These are phyloP conservation scores for Caenorhabditis afra DNA, from an alignment of 2,888 invertebrate species.

Conservation along the genomic window DNA sequence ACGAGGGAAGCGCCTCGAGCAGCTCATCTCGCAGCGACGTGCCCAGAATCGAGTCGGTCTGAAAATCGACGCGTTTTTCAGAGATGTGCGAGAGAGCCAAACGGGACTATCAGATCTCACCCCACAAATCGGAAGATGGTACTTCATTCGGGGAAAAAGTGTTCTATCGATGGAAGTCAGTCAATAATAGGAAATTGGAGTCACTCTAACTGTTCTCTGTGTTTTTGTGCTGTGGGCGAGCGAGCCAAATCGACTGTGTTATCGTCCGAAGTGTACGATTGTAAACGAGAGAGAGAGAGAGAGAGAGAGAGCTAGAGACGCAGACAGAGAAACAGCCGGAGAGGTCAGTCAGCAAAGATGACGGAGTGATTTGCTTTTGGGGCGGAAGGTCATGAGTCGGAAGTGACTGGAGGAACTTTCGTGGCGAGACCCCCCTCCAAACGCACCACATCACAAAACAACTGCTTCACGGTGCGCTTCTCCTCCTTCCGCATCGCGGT, in stretches of 20 bases:
- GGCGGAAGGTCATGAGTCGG: background rate
- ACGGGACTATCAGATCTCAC: background rate
- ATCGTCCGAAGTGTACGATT: background rate
- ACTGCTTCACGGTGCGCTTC: slow-evolving; percentile 34
- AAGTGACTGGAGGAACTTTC: too few species aligned
- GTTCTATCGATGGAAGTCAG: too few species aligned
- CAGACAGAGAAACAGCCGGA: background rate
- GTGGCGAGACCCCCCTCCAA: background rate
- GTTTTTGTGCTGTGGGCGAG: too few species aligned
- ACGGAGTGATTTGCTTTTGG: slow-evolving; percentile 9
- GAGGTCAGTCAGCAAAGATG: slow-evolving; percentile 15
- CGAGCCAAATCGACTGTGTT: background rate
- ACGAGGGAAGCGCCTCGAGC: slow-evolving; percentile 45
- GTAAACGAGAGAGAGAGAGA: too few species aligned
- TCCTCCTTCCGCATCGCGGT: slow-evolving; percentile 31
- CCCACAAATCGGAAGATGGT: background rate
- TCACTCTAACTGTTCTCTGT: too few species aligned
- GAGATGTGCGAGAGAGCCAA: background rate
- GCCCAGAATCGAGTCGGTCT: slow-evolving; percentile 57
- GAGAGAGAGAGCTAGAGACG: too few species aligned
- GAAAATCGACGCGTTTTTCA: slow-evolving; percentile 3
- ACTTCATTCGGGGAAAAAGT: too few species aligned
- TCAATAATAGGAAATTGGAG: background rate
- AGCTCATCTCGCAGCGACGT: slow-evolving; percentile 74
- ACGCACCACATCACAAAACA: slow-evolving; percentile 51